Evolutionary conservation across 2,113 vertebrate genomes (phyloP).

Genomic region (Gymnocephalus cernua): DNA sequence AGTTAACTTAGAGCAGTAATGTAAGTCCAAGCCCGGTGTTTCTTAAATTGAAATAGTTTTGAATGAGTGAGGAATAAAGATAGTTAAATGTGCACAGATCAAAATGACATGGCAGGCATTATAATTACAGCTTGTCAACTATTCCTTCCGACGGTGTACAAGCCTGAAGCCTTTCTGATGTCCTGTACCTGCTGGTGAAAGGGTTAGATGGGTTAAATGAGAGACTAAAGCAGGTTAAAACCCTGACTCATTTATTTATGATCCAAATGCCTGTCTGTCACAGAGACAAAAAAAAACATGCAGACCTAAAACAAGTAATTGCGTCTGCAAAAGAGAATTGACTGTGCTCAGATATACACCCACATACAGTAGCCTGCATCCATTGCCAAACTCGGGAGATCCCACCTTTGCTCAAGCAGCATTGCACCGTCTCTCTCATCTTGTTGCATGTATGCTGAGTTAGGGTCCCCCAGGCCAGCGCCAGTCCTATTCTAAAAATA

Average conservation of each 20-base stretch:
- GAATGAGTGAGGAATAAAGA: neutral
- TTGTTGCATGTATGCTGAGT: conserved; percentile 60
- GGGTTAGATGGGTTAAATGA: neutral
- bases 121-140: neutral
- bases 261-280: neutral
- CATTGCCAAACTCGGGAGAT: conserved; percentile 44
- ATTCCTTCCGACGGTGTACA: neutral
- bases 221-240: neutral
- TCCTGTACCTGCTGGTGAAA: neutral
- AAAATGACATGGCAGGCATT: neutral
- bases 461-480: conserved; percentile 77
- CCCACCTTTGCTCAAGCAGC: conserved; percentile 59
- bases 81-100: neutral
- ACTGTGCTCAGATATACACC: conserved; percentile 45
- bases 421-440: conserved; percentile 54
- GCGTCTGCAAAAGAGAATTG: neutral
- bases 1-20: neutral
- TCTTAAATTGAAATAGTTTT: neutral
- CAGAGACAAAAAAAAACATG: neutral
- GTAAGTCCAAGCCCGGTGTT: neutral
- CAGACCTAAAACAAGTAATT: neutral
- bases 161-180: neutral
- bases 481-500: conserved; percentile 79
- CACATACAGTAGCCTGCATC: conserved; percentile 57
- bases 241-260: neutral